Evolutionary conservation across 23 tunicate genomes (phyloP).

Genomic region (Botrylloides violaceus): DNA sequence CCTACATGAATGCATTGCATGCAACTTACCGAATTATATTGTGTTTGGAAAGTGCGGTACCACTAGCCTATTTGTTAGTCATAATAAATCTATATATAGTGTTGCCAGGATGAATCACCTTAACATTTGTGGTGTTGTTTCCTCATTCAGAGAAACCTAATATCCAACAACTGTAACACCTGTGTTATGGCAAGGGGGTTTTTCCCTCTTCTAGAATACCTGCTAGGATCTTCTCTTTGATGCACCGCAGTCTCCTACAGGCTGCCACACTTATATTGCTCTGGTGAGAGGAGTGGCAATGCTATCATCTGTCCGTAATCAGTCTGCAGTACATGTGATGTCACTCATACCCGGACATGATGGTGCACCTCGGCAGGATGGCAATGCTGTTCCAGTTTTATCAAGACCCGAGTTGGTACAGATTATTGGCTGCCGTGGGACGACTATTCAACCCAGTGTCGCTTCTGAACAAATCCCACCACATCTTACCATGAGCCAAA

Average conservation of each 20-base stretch:
- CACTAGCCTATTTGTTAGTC: too few relatives aligned
- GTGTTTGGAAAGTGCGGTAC: too few relatives aligned
- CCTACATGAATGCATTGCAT: too few relatives aligned
- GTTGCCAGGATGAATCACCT: too few relatives aligned
- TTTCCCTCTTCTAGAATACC: background rate
- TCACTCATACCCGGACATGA: slow-evolving; percentile 19
- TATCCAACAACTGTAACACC: slow-evolving; percentile 3
- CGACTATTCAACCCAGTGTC: background rate
- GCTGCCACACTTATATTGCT: slow-evolving; percentile 13
- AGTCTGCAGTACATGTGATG: slow-evolving; percentile 28
- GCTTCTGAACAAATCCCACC: background rate
- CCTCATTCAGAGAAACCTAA: too few relatives aligned
- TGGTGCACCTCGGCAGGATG: slow-evolving; percentile 6
- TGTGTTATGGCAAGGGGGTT: slow-evolving; percentile 29
- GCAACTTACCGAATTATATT: too few relatives aligned
- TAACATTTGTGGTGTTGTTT: too few relatives aligned
- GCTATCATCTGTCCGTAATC: slow-evolving; percentile 25
- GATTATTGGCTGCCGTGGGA: background rate
- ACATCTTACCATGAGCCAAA: slow-evolving; percentile 8
- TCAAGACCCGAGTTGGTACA: background rate
- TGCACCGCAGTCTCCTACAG: background rate
- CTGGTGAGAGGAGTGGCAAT: slow-evolving; percentile 5
- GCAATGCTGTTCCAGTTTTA: slow-evolving; percentile 13
- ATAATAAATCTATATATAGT: too few relatives aligned
- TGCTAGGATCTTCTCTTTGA: background rate